Percentiles rank a stretch among this genome's conserved stretches.
phyloP scores from a whole-genome alignment of 2,113 vertebrate genomes.

The Oxyura jamaicensis region DNA sequence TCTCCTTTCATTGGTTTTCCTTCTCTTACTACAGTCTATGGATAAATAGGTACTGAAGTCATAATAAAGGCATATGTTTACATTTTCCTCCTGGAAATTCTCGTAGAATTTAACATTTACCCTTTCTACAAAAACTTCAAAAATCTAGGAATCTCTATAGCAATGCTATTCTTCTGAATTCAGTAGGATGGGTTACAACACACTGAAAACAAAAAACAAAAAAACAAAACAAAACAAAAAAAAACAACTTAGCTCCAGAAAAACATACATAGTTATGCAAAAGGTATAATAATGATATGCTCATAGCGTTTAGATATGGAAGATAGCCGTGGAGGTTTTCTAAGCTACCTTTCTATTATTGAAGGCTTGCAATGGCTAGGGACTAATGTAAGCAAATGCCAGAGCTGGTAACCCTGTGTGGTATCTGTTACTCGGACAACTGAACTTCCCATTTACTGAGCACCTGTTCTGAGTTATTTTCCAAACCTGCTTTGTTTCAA shows the following conservation, averaged over 20 bases:
- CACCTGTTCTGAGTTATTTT: background rate
- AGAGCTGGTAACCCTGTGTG: background rate
- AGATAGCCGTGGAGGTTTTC: background rate
- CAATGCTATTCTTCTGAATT: background rate
- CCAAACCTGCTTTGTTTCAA: conserved; percentile 38
- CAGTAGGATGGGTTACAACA: background rate
- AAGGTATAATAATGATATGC: background rate
- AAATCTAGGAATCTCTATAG: background rate
- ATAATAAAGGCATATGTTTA: background rate
- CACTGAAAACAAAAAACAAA: background rate
- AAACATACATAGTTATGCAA: background rate
- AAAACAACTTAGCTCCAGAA: background rate
- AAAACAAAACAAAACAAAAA: background rate
- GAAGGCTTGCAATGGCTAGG: background rate
- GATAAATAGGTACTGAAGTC: background rate
- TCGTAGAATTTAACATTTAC: background rate
- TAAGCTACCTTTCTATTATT: background rate
- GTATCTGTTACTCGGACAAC: background rate
- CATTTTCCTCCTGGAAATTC: background rate
- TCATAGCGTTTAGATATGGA: background rate
- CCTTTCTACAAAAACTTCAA: background rate
- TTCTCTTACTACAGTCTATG: background rate
- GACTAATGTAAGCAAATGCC: background rate
- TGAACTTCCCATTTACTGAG: background rate
- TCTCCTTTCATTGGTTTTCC: background rate